A percentile compares a stretch with the other conserved stretches of the same genome.
Conservation (phyloP, 2,888 invertebrate species). For the Sepiola atlantica region DNA sequence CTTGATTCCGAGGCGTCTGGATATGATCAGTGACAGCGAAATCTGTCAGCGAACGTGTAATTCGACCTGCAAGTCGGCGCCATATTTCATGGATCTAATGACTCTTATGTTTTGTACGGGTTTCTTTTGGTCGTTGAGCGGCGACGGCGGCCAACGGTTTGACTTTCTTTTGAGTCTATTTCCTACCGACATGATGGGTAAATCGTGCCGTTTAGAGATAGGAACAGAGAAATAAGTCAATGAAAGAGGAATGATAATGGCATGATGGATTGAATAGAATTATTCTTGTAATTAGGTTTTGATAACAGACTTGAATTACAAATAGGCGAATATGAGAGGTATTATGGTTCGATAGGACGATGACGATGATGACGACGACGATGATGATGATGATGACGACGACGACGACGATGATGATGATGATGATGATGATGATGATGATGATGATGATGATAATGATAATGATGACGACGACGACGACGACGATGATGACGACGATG, state of each 20-base stretch:
- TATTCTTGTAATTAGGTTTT: background rate
- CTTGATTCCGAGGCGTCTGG: background rate
- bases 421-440: no score
- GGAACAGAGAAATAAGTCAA: background rate
- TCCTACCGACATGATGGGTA: background rate
- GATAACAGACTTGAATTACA: background rate
- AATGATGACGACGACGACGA: no score
- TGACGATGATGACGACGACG: no score
- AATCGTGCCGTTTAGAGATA: background rate
- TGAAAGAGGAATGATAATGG: background rate
- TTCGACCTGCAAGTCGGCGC: background rate
- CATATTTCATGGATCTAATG: background rate
- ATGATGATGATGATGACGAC: no score
- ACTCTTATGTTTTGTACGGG: background rate
- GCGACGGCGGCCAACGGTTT: no score
- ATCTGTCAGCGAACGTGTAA: background rate
- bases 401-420: no score
- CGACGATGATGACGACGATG: no score
- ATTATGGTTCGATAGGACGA: no score
- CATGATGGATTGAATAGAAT: background rate
- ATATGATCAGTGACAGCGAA: background rate
- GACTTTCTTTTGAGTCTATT: background rate
- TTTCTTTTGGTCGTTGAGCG: background rate
- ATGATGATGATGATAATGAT: no score
- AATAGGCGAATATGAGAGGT: no score